Percentiles rank a stretch among this genome's conserved stretches.
phyloP scores from a whole-genome alignment of 2,888 invertebrate genomes.

The Pyrochroa serraticornis region DNA sequence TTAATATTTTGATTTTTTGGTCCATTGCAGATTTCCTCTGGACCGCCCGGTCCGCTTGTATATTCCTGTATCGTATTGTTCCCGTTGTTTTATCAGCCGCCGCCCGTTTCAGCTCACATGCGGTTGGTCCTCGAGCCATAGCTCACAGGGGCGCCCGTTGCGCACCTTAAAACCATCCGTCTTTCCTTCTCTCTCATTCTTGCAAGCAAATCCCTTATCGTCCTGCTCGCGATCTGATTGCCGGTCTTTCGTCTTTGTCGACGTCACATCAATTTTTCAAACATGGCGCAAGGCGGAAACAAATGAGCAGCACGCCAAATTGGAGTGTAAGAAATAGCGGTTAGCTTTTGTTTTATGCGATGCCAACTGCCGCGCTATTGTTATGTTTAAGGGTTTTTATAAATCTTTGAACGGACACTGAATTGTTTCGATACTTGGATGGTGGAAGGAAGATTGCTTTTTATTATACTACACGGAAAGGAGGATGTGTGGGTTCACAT shows the following conservation, averaged over 20 bases:
- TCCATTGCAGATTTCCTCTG: slow-evolving; percentile 25
- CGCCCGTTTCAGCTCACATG: slow-evolving; percentile 48
- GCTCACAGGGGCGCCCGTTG: slow-evolving; percentile 38
- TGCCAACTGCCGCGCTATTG: slow-evolving; percentile 58
- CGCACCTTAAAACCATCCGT: slow-evolving; percentile 35
- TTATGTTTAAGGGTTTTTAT: slow-evolving; percentile 56
- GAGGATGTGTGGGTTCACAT: no score
- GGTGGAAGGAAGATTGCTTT: slow-evolving; percentile 43
- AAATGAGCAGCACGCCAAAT: slow-evolving; percentile 60
- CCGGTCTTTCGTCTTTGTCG: slow-evolving; percentile 58
- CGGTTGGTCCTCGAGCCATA: slow-evolving; percentile 56
- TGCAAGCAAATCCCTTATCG: slow-evolving; percentile 47
- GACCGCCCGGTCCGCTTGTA: slow-evolving; percentile 45
- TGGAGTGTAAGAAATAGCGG: slow-evolving; percentile 60
- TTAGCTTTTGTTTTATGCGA: slow-evolving; percentile 60
- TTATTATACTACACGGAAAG: slow-evolving; percentile 41
- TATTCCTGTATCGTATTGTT: slow-evolving; percentile 56
- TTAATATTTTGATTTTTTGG: no score
- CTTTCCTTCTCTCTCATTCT: slow-evolving; percentile 42
- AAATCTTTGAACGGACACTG: slow-evolving; percentile 51
- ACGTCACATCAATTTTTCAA: slow-evolving; percentile 61
- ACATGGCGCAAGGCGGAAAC: slow-evolving; percentile 57
- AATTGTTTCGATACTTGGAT: slow-evolving; percentile 44
- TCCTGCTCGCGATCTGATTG: slow-evolving; percentile 51
- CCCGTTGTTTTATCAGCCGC: slow-evolving; percentile 54